A percentile compares a stretch with the other conserved stretches of the same genome.
Conservation (phyloP, 2,888 invertebrate species). For the Kryphioiulus occultus region DNA sequence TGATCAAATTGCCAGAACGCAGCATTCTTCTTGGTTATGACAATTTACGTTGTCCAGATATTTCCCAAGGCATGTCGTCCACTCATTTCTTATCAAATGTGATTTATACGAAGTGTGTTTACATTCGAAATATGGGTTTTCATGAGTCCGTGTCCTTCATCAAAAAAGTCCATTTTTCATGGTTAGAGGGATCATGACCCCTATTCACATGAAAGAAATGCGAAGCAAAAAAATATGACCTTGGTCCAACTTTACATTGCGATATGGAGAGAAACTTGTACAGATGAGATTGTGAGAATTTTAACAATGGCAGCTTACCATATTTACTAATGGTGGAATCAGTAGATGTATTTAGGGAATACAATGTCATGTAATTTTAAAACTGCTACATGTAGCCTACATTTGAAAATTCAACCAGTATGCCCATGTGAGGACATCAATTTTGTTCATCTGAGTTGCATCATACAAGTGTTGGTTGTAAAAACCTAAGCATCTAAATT, state of each 20-base stretch:
- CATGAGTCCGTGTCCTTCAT: neutral
- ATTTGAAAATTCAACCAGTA: too few relatives aligned
- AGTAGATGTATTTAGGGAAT: too few relatives aligned
- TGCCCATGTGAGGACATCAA: too few relatives aligned
- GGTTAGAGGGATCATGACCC: constrained; percentile 19
- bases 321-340: too few relatives aligned
- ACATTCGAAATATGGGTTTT: neutral
- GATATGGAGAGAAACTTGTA: neutral
- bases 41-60: constrained; percentile 11
- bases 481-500: too few relatives aligned
- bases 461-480: too few relatives aligned
- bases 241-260: neutral
- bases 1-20: neutral
- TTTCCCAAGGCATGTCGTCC: constrained; percentile 11
- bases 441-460: too few relatives aligned
- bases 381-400: too few relatives aligned
- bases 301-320: too few relatives aligned
- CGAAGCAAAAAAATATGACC: neutral
- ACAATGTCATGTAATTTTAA: too few relatives aligned
- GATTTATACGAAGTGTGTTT: constrained; percentile 35
- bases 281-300: too few relatives aligned
- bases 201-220: neutral
- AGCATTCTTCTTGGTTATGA: neutral
- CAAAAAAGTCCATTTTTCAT: neutral
- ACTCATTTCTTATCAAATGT: constrained; percentile 11